phyloP scores from a whole-genome alignment of 2,797 vertebrate species.

The Liasis olivaceus region DNA sequence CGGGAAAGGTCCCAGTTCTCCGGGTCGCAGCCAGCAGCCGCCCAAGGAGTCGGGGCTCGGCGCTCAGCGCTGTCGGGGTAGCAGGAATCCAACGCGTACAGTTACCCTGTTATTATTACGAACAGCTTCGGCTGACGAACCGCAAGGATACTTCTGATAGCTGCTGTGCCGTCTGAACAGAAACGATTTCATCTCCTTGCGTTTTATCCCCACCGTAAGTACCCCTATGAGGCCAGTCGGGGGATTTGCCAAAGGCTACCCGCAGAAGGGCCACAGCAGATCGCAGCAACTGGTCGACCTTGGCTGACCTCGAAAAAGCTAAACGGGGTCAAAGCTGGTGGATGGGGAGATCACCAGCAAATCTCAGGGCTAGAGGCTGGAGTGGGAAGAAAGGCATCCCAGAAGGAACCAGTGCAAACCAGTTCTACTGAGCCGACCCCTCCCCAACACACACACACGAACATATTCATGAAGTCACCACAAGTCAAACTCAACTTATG shows the following conservation, averaged over 20 bases:
- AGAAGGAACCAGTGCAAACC: neutral
- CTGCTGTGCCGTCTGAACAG: neutral
- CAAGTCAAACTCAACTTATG: neutral
- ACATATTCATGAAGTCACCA: neutral
- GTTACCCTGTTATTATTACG: no score
- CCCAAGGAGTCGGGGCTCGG: neutral
- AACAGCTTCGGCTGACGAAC: neutral
- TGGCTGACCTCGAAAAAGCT: neutral
- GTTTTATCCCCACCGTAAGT: neutral
- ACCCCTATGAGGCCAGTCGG: no score
- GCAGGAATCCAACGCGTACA: neutral
- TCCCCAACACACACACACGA: no score
- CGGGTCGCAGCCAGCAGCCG: neutral
- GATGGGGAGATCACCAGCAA: neutral
- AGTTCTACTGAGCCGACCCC: neutral
- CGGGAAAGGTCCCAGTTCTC: conserved; percentile 38
- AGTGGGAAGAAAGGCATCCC: neutral
- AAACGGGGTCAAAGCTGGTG: neutral
- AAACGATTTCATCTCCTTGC: neutral
- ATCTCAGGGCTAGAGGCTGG: no score
- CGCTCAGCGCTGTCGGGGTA: neutral
- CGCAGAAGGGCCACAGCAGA: neutral
- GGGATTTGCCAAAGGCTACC: neutral
- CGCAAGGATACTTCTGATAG: neutral
- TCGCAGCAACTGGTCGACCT: neutral